These are phyloP conservation scores for Drosophila paulistorum DNA, from an alignment of 1,140 invertebrate genomes.

Conservation along the genomic window DNA sequence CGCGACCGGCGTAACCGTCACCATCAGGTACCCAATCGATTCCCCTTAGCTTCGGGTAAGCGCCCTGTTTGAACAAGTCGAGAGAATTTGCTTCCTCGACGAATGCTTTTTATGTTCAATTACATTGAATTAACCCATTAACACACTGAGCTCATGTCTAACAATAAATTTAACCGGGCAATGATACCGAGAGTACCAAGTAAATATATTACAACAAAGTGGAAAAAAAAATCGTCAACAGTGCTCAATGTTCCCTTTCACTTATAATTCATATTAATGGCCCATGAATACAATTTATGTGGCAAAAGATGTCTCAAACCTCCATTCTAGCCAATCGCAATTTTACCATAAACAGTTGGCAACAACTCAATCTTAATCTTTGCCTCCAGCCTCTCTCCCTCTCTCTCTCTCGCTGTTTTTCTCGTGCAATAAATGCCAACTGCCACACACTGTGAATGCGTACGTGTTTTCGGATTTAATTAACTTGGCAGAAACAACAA, in stretches of 20 bases:
- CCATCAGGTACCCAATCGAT: slow-evolving; percentile 3
- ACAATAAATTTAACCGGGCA: slow-evolving; percentile 41
- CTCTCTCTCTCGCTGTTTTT: background rate
- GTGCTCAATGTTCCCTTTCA: slow-evolving; percentile 54
- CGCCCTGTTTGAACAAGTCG: slow-evolving; percentile 51
- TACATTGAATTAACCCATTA: slow-evolving; percentile 64
- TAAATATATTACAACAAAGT: background rate
- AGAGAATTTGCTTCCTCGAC: slow-evolving; percentile 56
- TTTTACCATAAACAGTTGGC: slow-evolving; percentile 52
- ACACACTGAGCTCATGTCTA: slow-evolving; percentile 65
- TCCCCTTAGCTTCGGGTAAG: slow-evolving; percentile 29
- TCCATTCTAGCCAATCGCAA: slow-evolving; percentile 38
- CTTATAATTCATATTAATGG: slow-evolving; percentile 48
- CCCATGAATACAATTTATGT: background rate
- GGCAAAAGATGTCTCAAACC: background rate
- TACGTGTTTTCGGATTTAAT: slow-evolving; percentile 69
- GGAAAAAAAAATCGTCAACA: slow-evolving; percentile 8
- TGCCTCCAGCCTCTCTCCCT: background rate
- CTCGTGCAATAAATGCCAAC: slow-evolving; percentile 32
- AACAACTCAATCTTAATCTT: slow-evolving; percentile 40
- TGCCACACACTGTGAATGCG: slow-evolving; percentile 44
- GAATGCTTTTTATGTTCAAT: slow-evolving; percentile 54
- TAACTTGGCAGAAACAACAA: slow-evolving; percentile 44
- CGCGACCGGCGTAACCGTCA: background rate
- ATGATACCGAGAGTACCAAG: slow-evolving; percentile 23